A percentile compares a stretch with the other conserved stretches of the same genome.
Evolutionary conservation across 1,140 invertebrate species (phyloP).

Genomic region (Goniozus legneri): DNA sequence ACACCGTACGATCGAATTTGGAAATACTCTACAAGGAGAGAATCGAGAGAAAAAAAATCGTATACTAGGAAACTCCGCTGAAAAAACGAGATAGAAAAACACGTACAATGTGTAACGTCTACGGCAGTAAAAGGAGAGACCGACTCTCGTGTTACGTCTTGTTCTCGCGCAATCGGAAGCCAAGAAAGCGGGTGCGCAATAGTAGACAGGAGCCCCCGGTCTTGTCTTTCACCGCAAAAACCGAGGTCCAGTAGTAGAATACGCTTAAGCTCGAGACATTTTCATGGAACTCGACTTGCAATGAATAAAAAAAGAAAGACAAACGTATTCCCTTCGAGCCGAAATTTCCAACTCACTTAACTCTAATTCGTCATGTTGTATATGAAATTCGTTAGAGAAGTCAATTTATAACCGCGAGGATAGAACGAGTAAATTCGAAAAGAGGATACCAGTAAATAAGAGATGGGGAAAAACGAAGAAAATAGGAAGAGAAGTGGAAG

Average conservation of each 20-base stretch:
- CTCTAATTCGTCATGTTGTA: background rate
- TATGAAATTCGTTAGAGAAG: too few relatives aligned
- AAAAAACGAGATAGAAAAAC: background rate
- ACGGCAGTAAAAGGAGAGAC: constrained; percentile 7
- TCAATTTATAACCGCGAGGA: too few relatives aligned
- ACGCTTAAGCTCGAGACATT: constrained; percentile 13
- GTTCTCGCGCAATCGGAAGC: constrained; percentile 20
- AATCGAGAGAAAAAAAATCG: background rate
- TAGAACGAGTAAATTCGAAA: too few relatives aligned
- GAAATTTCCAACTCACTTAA: background rate
- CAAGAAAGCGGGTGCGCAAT: constrained; percentile 29
- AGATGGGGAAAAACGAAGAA: too few relatives aligned
- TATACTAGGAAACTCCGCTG: background rate
- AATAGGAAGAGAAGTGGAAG: too few relatives aligned
- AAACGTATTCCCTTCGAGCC: constrained; percentile 11
- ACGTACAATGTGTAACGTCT: constrained; percentile 4
- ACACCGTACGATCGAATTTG: background rate
- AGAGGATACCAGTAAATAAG: too few relatives aligned
- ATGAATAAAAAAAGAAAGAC: too few relatives aligned
- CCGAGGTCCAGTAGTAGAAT: constrained; percentile 22
- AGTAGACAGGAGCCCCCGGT: constrained; percentile 19
- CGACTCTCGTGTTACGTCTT: constrained; percentile 25
- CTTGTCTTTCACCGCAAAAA: constrained; percentile 33
- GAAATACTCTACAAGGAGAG: background rate
- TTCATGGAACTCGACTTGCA: too few relatives aligned